Evolutionary conservation across 2,113 vertebrate genomes (phyloP), one percentile per base, ranked within the genome.

Genomic region (Prinia subflava): DNA sequence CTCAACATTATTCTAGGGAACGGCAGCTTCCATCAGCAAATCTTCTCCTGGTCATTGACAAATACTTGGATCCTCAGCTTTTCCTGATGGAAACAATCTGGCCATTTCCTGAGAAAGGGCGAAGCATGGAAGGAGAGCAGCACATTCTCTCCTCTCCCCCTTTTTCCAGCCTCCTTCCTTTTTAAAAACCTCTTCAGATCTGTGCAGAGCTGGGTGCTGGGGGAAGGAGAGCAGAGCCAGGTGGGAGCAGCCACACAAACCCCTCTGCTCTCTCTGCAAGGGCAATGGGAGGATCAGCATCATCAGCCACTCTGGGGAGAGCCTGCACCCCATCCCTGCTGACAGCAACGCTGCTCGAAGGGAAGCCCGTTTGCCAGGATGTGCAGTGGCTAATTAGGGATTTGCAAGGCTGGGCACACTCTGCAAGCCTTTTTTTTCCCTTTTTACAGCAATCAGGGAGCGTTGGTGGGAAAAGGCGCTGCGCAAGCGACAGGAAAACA

Each of bases 11-110:
- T 94, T 84, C 83, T 59, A 57, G 50, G 75, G 87, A 90, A 80
- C 10, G 0, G 79, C 94, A 82, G 85, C 67, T 63, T 57, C 11
- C 21, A 87, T 91, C 84, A 94, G 93, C 94, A 95, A 85, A 92
- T 92, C 94, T 86, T 84, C 77, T 63, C 70, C 49, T 73, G 89
- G 69, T 87, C 94, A 94, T 91, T 87, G 95, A 92, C 78, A 95
- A 95, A 91, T 79, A 76, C 84, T 95, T 95, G 94, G 89, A 94
- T 83, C 74, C 78, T 84, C 78, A 46, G 91, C 87, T 87, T 91
- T 94, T 91, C 87, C 78, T 95, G 91, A 94, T 87, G 94, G 94
- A 94, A 95, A 95, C 94, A 95, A 91, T 87, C 94, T 94, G 87
- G 87, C 74, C 2, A 1, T 49, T 30, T 63, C 83, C 91, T 73